Base-by-base conservation (phyloP, 2,888 invertebrate species). In the Drosophila mercatorum region DNA sequence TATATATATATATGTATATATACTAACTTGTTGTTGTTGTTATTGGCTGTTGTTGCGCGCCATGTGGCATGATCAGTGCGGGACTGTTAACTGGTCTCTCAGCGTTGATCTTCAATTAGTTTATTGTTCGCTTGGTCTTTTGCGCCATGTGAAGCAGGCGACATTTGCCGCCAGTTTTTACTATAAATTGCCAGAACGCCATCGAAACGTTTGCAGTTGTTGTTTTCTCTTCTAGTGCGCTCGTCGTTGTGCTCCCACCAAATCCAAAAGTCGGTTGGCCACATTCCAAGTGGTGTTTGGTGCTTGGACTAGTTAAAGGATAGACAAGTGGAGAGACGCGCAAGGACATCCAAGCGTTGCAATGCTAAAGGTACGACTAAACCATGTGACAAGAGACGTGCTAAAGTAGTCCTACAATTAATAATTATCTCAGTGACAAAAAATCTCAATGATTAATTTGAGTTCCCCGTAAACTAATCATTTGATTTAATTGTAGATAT, bases 141-240 rank as follows among this genome's bases (percentile, higher is more conserved):
- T 70, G 80, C 69, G 60, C 87, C 86, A 90, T 90, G 91, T 91
- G 91, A 91, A 90, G 88, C 83, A 73, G 91, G 85, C 91, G 90
- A 92, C 91, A 92, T 91, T 91, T 91, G 87, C 74, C 79, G 79
- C 80, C 74, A 74, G 61, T 55, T 71, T 77, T 76, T 51, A 58
- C 61, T 85, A 89, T 85, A 85, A 89, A 80, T 82, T 81, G 80
- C 71, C 70, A 81, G 79, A 79, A 83, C 79, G 58, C 26, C 68
- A 57, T 52, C 71, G 73, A 78, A 87, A 80, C 53, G 67, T 72
- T 79, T 78, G 82, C 90, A 84, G 89, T 89, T 84, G 78, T 80
- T 77, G 72, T 82, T 84, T 68, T 74, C 72, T 72, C 72, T 71
- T 76, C 68, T 67, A 68, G 74, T 73, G 74, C 74, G 74, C 66